Percentiles rank a stretch among this genome's conserved stretches.
Conservation (phyloP, 2,888 invertebrate genomes). For the Yponomeuta malinellus region DNA sequence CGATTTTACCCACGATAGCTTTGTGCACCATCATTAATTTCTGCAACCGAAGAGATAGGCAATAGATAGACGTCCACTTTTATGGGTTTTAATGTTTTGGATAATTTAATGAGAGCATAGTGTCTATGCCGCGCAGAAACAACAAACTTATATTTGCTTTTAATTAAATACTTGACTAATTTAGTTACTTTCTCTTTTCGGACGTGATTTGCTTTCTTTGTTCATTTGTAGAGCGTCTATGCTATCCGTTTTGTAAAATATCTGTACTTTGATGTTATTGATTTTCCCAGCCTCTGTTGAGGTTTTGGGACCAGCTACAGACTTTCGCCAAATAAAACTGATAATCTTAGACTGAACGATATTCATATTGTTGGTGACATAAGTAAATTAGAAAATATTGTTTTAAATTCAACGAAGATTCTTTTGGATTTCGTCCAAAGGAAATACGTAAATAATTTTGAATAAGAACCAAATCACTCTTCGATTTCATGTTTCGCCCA, state of each 20-base stretch:
- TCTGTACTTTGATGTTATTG: neutral
- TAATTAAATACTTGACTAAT: neutral
- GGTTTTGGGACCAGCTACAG: too few species aligned
- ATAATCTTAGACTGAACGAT: neutral
- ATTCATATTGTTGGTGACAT: neutral
- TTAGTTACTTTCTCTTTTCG: conserved; percentile 3
- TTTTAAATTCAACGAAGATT: neutral
- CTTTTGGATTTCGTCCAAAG: conserved; percentile 38
- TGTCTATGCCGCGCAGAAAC: neutral
- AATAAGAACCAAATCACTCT: neutral
- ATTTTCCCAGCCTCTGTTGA: neutral
- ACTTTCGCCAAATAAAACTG: too few species aligned
- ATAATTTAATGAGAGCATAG: neutral
- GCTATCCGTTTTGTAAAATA: too few species aligned
- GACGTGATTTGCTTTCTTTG: neutral
- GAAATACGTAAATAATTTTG: conserved; percentile 35
- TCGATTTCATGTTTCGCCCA: conserved; percentile 1
- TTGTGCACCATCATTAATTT: neutral
- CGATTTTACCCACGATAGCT: neutral
- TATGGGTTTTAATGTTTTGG: neutral
- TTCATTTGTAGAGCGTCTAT: neutral
- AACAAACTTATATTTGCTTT: neutral
- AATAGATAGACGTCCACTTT: neutral
- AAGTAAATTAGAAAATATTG: neutral
- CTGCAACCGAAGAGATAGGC: neutral